Percentiles rank a stretch among this genome's conserved stretches.
These are phyloP conservation scores for Willisornis vidua DNA, from an alignment of 2,113 vertebrate genomes.

Conservation along the genomic window DNA sequence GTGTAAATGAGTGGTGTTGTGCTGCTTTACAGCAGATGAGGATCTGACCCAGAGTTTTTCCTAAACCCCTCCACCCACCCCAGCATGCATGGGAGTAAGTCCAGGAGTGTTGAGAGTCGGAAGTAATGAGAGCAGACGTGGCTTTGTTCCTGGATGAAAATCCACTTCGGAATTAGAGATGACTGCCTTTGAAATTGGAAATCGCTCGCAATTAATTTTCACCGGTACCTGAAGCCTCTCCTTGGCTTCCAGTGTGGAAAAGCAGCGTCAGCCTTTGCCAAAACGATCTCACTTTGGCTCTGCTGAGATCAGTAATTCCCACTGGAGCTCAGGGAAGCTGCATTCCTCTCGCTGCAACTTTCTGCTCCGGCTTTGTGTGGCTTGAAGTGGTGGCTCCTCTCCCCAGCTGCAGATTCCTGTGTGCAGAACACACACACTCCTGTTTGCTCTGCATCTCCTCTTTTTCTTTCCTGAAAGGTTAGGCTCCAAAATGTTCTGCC, in stretches of 20 bases:
- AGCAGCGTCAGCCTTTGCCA: slow-evolving; percentile 5
- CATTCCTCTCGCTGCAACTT: neutral
- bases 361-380: neutral
- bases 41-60: slow-evolving; percentile 41
- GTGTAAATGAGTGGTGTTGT: slow-evolving; percentile 8
- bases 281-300: slow-evolving; percentile 58
- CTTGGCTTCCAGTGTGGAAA: slow-evolving; percentile 10
- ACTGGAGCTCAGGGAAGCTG: neutral
- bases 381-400: slow-evolving; percentile 17
- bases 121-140: slow-evolving; percentile 45
- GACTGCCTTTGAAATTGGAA: slow-evolving; percentile 56
- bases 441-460: neutral
- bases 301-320: neutral
- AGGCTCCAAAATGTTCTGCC: neutral
- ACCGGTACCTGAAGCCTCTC: neutral
- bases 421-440: neutral
- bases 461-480: neutral
- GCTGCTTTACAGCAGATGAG: slow-evolving; percentile 3
- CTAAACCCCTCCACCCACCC: slow-evolving; percentile 38
- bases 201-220: slow-evolving; percentile 28
- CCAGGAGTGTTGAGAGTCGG: slow-evolving; percentile 55
- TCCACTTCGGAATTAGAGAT: slow-evolving; percentile 47
- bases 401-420: neutral
- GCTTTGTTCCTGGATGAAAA: slow-evolving; percentile 68
- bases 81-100: slow-evolving; percentile 30